Percentiles rank a stretch among this genome's conserved stretches.
Conservation (phyloP, 2,113 vertebrate genomes). For the Oncorhynchus mykiss region DNA sequence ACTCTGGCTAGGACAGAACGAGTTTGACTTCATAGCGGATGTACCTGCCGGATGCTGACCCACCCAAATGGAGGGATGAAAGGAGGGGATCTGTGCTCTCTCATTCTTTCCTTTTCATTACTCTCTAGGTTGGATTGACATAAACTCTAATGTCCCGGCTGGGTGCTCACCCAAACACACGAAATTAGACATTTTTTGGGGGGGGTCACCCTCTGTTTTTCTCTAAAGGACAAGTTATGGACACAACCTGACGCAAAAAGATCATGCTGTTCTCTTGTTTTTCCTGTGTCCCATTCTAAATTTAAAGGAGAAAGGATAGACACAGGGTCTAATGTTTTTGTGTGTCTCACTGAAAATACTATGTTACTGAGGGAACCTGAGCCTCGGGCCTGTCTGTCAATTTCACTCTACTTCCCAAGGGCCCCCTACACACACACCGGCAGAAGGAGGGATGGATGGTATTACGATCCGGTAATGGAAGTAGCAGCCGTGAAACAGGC, state of each 20-base stretch:
- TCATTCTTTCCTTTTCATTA: background rate
- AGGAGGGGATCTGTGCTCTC: background rate
- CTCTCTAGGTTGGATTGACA: background rate
- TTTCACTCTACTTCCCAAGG: constrained; percentile 31
- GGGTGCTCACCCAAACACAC: background rate
- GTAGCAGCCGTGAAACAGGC: constrained; percentile 46
- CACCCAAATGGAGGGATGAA: background rate
- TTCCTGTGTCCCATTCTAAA: no score
- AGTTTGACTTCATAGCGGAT: constrained; percentile 81
- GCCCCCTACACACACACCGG: constrained; percentile 35
- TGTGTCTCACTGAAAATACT: no score
- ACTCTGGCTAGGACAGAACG: constrained; percentile 85
- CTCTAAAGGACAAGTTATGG: background rate
- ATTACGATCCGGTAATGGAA: constrained; percentile 56
- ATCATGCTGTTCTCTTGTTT: no score
- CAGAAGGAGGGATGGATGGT: constrained; percentile 36
- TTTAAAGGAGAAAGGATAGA: no score
- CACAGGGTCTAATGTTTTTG: no score
- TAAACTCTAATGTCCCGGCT: background rate
- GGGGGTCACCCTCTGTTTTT: no score
- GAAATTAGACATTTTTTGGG: background rate
- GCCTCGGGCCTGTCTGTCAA: constrained; percentile 36
- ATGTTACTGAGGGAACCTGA: background rate
- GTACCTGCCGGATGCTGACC: constrained; percentile 74
- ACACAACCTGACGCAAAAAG: no score